Evolutionary conservation across 2,113 vertebrate genomes (phyloP).

Genomic region (Onychostoma macrolepis): DNA sequence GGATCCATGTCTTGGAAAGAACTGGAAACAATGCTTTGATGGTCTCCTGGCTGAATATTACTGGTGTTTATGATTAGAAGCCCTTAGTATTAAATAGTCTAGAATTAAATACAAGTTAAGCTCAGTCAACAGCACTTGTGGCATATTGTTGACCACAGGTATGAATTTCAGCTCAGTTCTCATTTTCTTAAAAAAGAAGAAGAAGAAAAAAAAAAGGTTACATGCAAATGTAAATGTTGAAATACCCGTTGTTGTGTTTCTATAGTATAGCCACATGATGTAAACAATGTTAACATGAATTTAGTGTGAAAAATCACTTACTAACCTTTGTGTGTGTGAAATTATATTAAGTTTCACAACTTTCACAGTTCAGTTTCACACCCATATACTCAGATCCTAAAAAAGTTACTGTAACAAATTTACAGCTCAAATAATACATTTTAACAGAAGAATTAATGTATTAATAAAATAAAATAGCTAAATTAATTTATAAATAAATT

Average conservation of each 20-base stretch:
- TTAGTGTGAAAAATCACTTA: neutral
- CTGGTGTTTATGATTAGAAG: neutral
- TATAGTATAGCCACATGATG: neutral
- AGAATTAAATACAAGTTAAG: neutral
- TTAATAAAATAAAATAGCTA: neutral
- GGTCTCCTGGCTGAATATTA: neutral
- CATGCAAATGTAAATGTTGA: neutral
- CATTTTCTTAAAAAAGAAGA: neutral
- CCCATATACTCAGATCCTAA: neutral
- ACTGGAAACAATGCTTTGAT: slow-evolving; percentile 73
- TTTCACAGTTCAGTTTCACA: too few species aligned
- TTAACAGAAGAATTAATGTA: neutral
- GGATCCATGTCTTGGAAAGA: slow-evolving; percentile 65
- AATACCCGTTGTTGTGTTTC: neutral
- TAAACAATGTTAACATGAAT: neutral
- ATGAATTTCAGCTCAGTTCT: too few species aligned
- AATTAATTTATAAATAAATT: neutral
- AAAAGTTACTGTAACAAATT: neutral
- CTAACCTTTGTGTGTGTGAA: neutral
- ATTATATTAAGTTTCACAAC: neutral
- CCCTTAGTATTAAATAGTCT: neutral
- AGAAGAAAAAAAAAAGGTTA: neutral
- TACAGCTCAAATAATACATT: neutral
- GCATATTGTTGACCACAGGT: too few species aligned
- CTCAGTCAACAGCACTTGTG: neutral